These are phyloP conservation scores for Drosophila pseudotakahashii DNA, from an alignment of 2,888 invertebrate species.

Conservation along the genomic window DNA sequence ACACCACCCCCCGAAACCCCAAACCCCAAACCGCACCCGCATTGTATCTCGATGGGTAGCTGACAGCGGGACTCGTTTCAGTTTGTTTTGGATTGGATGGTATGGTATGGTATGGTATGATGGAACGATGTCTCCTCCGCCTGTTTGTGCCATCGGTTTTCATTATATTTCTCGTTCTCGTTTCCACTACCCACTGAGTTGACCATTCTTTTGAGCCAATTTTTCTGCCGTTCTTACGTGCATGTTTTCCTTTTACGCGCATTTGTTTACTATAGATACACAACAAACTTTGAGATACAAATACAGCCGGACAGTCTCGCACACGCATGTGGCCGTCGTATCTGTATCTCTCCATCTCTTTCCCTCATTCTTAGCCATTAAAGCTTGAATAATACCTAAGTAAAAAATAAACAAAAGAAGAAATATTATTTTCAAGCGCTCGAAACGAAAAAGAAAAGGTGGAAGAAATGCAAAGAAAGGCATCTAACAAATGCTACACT, in stretches of 20 bases:
- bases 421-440: conserved; percentile 30
- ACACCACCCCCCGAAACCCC: no score
- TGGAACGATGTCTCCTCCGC: conserved; percentile 37
- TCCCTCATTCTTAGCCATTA: conserved; percentile 40
- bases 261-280: conserved; percentile 74
- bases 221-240: conserved; percentile 48
- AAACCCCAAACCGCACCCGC: conserved; percentile 1
- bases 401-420: conserved; percentile 51
- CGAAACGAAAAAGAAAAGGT: conserved; percentile 22
- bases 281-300: conserved; percentile 62
- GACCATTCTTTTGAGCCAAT: conserved; percentile 46
- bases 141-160: conserved; percentile 17
- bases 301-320: conserved; percentile 33
- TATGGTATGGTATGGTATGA: conserved; percentile 6
- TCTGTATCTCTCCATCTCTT: conserved; percentile 38
- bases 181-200: conserved; percentile 29
- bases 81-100: conserved; percentile 40
- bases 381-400: conserved; percentile 45
- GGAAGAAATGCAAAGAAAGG: conserved; percentile 33
- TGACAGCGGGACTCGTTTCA: conserved; percentile 40
- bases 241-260: conserved; percentile 72
- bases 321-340: conserved; percentile 36
- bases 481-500: conserved; percentile 58
- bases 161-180: conserved; percentile 17
- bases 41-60: conserved; percentile 70